These are phyloP conservation scores for Danio kyathit DNA, from an alignment of 2,797 vertebrate species.

Conservation along the genomic window DNA sequence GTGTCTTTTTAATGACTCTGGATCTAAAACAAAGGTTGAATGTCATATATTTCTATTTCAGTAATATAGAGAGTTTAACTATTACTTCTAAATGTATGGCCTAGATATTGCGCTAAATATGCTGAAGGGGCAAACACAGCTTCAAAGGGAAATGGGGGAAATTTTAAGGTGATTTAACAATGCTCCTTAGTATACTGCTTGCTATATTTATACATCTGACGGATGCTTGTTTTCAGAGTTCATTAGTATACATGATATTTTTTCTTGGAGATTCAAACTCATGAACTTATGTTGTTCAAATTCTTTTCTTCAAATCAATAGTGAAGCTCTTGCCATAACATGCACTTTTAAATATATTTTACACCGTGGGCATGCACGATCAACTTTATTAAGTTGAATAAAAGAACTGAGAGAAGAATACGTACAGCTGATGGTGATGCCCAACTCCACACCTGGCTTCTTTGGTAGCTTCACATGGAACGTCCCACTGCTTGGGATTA, in stretches of 20 bases:
- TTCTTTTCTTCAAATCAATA: not conserved
- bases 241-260: not conserved
- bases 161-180: constrained; percentile 8
- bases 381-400: not conserved
- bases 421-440: constrained; percentile 99
- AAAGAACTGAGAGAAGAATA: constrained; percentile 45
- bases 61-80: not conserved
- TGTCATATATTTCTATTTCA: constrained; percentile 7
- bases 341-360: not conserved
- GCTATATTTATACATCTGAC: not conserved
- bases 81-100: not conserved
- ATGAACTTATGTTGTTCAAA: not conserved
- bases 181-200: not conserved
- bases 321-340: not conserved
- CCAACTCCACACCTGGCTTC: constrained; percentile 96
- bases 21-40: constrained; percentile 17
- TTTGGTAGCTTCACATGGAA: constrained; percentile 99
- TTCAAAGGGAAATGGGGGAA: constrained; percentile 11
- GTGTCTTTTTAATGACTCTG: not conserved
- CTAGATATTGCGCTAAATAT: not conserved
- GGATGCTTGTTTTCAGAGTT: not conserved
- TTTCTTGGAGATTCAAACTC: not conserved
- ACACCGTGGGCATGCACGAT: not conserved
- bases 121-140: constrained; percentile 42
- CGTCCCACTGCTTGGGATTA: constrained; percentile 97